A percentile compares a stretch with the other conserved stretches of the same genome.
These are phyloP conservation scores for Oscheius sp. DNA, from an alignment of 1,140 invertebrate species.

Conservation along the genomic window DNA sequence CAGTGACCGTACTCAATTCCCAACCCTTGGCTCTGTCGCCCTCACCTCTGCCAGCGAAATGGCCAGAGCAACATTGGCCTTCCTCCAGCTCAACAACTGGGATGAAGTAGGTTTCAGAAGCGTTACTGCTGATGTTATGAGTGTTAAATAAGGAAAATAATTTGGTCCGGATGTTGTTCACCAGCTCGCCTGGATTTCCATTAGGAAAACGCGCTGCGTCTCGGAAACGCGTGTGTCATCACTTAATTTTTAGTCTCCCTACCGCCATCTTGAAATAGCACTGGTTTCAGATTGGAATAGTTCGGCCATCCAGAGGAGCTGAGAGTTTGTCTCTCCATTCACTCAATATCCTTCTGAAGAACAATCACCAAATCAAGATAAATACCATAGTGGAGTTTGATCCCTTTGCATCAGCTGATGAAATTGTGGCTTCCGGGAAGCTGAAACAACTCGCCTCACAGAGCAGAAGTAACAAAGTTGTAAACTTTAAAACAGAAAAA, in stretches of 20 bases:
- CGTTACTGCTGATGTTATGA: background rate
- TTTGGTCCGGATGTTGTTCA: too few species aligned
- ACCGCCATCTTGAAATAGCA: background rate
- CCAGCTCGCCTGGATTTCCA: too few species aligned
- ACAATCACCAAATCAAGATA: conserved; percentile 49
- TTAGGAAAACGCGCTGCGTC: too few species aligned
- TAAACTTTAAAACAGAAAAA: background rate
- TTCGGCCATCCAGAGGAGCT: conserved; percentile 47
- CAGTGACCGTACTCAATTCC: conserved; percentile 54
- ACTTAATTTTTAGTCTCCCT: too few species aligned
- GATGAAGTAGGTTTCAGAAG: conserved; percentile 57
- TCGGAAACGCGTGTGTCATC: too few species aligned
- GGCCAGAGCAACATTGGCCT: conserved; percentile 58
- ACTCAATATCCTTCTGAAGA: conserved; percentile 52
- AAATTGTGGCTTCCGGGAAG: conserved; percentile 57
- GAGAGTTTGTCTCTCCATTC: conserved; percentile 59
- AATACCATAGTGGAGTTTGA: conserved; percentile 58
- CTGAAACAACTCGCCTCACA: conserved; percentile 46
- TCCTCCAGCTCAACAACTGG: conserved; percentile 57
- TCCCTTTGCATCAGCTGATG: conserved; percentile 56
- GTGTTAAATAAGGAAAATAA: background rate
- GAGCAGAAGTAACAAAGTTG: conserved; percentile 47
- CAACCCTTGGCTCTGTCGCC: conserved; percentile 60
- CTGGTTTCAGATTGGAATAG: conserved; percentile 47
- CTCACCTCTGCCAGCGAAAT: conserved; percentile 60